Evolutionary conservation across 35 echinoderm and acorn worm genomes (phyloP).

Genomic region (Strongylocentrotus purpuratus): DNA sequence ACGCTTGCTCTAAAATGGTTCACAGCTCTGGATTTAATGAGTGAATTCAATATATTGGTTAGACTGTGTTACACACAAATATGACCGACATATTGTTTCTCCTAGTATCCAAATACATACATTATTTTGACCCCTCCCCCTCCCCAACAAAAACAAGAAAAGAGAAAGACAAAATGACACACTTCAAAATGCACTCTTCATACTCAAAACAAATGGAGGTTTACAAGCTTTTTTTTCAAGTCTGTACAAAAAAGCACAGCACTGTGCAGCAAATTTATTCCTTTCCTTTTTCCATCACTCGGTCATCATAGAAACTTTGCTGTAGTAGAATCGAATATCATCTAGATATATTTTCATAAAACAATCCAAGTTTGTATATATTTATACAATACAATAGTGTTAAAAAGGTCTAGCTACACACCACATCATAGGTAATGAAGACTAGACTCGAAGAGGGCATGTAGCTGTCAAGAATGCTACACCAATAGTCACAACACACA

Average conservation of each 20-base stretch:
- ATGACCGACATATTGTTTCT: background rate
- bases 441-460: background rate
- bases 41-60: background rate
- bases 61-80: background rate
- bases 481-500: background rate
- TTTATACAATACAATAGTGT: constrained; percentile 8
- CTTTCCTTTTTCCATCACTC: background rate
- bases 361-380: constrained; percentile 9
- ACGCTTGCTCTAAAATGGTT: no score
- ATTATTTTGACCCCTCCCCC: no score
- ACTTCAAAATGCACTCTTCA: background rate
- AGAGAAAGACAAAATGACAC: background rate
- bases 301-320: background rate
- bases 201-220: no score
- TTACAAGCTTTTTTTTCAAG: background rate
- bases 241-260: constrained; percentile 43
- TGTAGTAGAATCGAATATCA: background rate
- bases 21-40: no score
- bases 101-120: no score
- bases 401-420: background rate
- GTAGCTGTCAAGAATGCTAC: no score
- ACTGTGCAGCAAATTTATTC: background rate
- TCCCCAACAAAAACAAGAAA: no score
- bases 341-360: background rate
- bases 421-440: background rate